Evolutionary conservation across 64 coral and sea anemone genomes (phyloP).

Genomic region (Montipora foliosa): DNA sequence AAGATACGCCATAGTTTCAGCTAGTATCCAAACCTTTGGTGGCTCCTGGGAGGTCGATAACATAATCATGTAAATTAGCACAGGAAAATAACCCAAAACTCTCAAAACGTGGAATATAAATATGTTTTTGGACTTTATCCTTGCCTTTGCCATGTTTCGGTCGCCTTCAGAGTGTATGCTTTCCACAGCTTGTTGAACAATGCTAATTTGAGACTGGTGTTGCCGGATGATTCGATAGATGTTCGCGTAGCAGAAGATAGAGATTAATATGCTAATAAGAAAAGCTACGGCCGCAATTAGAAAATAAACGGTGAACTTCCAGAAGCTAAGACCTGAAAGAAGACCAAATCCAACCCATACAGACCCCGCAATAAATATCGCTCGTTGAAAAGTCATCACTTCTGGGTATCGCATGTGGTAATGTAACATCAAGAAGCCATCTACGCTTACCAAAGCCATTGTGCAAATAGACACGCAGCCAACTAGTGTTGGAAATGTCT

Average conservation of each 20-base stretch:
- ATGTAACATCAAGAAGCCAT: constrained; percentile 3
- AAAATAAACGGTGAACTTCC: neutral
- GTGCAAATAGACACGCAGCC: neutral
- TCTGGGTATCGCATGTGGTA: neutral
- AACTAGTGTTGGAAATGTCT: neutral
- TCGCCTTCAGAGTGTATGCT: neutral
- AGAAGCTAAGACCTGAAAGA: neutral
- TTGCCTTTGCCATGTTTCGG: too few relatives aligned
- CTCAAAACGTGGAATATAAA: constrained; percentile 5
- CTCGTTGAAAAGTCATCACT: neutral
- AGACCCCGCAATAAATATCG: neutral
- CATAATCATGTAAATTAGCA: neutral
- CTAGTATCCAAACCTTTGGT: neutral
- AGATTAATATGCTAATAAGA: neutral
- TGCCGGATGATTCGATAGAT: neutral
- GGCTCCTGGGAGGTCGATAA: neutral
- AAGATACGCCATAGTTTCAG: neutral
- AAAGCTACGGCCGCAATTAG: neutral
- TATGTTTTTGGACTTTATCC: neutral
- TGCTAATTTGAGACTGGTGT: neutral
- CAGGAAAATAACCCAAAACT: constrained; percentile 7
- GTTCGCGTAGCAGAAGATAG: neutral
- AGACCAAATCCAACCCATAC: neutral
- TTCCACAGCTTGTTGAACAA: neutral
- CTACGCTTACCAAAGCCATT: constrained; percentile 7